phyloP scores from a whole-genome alignment of 2,113 vertebrate genomes.

The Stigmatopora argus region DNA sequence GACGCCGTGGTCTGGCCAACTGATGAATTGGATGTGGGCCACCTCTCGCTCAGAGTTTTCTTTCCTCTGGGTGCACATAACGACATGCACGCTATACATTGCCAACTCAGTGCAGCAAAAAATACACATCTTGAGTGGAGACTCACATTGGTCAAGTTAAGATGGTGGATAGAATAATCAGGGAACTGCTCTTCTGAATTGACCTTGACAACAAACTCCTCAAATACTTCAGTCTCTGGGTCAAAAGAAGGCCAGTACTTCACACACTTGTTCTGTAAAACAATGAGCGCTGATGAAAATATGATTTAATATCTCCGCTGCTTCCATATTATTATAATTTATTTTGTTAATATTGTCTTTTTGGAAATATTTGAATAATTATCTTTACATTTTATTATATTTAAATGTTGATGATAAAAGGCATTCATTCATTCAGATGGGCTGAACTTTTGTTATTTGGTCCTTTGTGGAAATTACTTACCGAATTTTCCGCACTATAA shows the following conservation, averaged over 20 bases:
- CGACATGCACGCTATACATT: neutral
- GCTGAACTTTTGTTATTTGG: no score
- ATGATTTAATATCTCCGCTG: no score
- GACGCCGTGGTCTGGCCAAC: slow-evolving; percentile 96
- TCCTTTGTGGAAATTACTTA: no score
- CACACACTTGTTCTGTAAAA: slow-evolving; percentile 83
- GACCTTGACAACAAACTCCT: slow-evolving; percentile 82
- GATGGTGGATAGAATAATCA: slow-evolving; percentile 84
- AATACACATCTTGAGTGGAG: neutral
- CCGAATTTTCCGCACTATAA: no score
- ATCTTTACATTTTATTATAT: no score
- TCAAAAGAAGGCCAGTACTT: slow-evolving; percentile 87
- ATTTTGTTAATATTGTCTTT: no score
- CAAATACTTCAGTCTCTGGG: slow-evolving; percentile 70
- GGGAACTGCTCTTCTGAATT: slow-evolving; percentile 77
- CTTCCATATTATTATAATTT: no score
- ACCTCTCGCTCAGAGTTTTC: slow-evolving; percentile 84
- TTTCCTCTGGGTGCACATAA: slow-evolving; percentile 68
- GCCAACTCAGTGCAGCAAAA: neutral
- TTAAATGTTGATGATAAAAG: no score
- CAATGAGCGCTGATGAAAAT: neutral
- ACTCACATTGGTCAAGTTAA: slow-evolving; percentile 82
- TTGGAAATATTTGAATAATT: no score
- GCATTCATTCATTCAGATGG: no score
- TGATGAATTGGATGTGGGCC: slow-evolving; percentile 94